Conservation (phyloP, 2,888 invertebrate species). For the Bombylius major region DNA sequence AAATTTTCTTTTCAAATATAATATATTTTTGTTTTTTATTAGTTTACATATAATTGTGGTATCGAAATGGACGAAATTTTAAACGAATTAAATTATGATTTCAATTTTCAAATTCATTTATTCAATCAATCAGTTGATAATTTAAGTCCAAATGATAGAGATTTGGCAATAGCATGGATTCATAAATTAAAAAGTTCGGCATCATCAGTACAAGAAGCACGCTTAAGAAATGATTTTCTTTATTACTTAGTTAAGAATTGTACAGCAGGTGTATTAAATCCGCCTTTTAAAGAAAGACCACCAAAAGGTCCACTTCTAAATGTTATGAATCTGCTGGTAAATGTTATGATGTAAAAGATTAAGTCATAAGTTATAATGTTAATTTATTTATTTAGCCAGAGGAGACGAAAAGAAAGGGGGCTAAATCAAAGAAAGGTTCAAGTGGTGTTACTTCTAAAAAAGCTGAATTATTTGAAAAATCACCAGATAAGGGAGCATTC, state of each 20-base stretch:
- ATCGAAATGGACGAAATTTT: constrained; percentile 32
- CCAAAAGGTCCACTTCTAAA: constrained; percentile 36
- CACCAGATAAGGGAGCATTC: constrained; percentile 46
- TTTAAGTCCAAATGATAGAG: constrained; percentile 28
- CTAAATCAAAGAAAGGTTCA: constrained; percentile 5
- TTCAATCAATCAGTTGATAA: constrained; percentile 38
- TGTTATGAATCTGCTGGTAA: constrained; percentile 37
- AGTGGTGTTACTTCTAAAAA: neutral
- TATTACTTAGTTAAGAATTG: constrained; percentile 40
- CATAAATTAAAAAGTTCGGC: constrained; percentile 38
- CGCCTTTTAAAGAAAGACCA: constrained; percentile 41
- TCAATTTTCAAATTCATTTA: constrained; percentile 40
- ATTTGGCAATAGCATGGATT: constrained; percentile 39
- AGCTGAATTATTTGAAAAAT: constrained; percentile 39
- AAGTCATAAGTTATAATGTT: neutral
- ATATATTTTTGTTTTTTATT: too few species aligned
- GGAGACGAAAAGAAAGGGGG: neutral
- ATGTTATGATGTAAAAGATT: neutral
- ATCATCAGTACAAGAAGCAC: constrained; percentile 39
- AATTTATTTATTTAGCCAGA: neutral
- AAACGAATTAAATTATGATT: constrained; percentile 41
- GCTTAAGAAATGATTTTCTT: constrained; percentile 42
- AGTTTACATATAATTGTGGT: neutral
- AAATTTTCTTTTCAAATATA: too few species aligned
- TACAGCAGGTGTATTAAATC: constrained; percentile 36